Conservation (phyloP, 2,888 invertebrate species). For the Thysanoteuthis rhombus region DNA sequence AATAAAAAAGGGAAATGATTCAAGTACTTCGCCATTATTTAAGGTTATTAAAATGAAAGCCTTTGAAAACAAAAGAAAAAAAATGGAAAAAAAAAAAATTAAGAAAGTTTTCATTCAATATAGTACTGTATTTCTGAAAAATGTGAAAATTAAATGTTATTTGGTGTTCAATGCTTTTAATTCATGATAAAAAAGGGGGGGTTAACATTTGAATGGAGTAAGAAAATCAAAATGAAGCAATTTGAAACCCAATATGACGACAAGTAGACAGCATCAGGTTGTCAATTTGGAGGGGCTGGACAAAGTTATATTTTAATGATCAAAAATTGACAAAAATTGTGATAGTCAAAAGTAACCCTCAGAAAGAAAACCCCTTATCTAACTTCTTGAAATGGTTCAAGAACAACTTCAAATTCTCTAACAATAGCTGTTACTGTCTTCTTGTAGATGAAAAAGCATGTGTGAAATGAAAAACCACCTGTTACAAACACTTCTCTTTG, state of each 20-base stretch:
- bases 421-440: not conserved
- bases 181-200: not conserved
- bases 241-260: not conserved
- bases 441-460: not conserved
- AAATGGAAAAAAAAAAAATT: too few species aligned
- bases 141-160: not conserved
- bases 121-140: not conserved
- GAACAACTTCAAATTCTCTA: not conserved
- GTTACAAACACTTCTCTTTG: not conserved
- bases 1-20: not conserved
- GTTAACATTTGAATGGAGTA: not conserved
- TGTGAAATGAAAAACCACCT: too few species aligned
- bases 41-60: too few species aligned
- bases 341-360: not conserved
- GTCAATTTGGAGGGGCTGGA: not conserved
- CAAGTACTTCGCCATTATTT: not conserved
- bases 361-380: not conserved
- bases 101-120: too few species aligned
- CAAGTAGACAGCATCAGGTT: not conserved
- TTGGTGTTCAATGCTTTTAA: not conserved
- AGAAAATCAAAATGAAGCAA: not conserved
- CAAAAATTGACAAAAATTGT: not conserved
- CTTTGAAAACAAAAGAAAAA: too few species aligned
- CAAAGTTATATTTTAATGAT: not conserved
- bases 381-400: not conserved